Evolutionary conservation across 2,113 vertebrate species (phyloP).

Genomic region (Dicaeum eximium): DNA sequence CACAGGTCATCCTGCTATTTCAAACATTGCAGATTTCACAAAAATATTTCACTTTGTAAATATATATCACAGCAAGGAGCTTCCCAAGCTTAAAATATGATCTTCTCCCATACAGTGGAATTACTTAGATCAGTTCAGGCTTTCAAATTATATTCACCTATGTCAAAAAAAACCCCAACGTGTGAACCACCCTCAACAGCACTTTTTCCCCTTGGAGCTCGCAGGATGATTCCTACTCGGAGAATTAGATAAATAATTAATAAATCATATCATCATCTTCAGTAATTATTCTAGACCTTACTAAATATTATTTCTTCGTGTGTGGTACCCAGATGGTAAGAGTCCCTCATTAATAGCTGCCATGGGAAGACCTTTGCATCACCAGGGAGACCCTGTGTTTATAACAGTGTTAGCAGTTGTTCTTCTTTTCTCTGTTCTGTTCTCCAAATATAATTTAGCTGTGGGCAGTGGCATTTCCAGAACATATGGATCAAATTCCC

Average conservation of each 20-base stretch:
- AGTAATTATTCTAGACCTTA: neutral
- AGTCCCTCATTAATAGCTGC: constrained; percentile 17
- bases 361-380: constrained; percentile 11
- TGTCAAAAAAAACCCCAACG: neutral
- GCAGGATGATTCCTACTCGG: neutral
- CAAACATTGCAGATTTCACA: neutral
- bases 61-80: neutral
- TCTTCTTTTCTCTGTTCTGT: constrained; percentile 39
- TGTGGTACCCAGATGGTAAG: neutral
- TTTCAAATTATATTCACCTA: neutral
- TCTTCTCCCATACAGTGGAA: neutral
- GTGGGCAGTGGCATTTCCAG: constrained; percentile 67
- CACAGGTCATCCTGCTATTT: neutral
- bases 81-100: neutral
- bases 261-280: neutral
- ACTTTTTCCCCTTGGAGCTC: neutral
- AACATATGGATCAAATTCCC: constrained; percentile 67
- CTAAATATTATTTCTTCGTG: neutral
- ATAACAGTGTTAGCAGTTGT: constrained; percentile 46
- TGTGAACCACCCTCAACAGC: neutral
- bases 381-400: constrained; percentile 60
- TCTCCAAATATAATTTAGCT: constrained; percentile 59
- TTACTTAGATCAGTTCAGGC: neutral
- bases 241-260: neutral
- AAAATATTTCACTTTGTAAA: neutral